A percentile compares a stretch with the other conserved stretches of the same genome.
These are phyloP conservation scores for Gavia stellata DNA, from an alignment of 2,113 vertebrate genomes.

Conservation along the genomic window DNA sequence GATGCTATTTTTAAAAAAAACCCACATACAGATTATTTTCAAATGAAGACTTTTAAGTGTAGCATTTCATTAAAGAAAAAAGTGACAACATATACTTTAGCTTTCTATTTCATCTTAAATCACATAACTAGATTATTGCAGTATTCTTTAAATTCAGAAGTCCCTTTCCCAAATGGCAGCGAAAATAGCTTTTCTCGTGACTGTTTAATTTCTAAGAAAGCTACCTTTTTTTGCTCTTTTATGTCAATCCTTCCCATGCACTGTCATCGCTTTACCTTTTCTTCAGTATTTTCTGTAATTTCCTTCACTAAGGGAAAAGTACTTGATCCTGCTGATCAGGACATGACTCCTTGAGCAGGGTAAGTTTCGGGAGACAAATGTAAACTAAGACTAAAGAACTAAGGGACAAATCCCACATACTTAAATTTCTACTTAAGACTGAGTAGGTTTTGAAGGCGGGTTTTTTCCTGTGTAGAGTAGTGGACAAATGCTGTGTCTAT, in stretches of 20 bases:
- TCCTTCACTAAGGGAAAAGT: background rate
- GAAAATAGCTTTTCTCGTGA: slow-evolving; percentile 66
- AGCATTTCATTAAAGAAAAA: slow-evolving; percentile 53
- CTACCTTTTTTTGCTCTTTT: slow-evolving; percentile 41
- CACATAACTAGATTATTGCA: slow-evolving; percentile 50
- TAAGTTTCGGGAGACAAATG: background rate
- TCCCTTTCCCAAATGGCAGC: slow-evolving; percentile 34
- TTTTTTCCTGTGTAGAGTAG: background rate
- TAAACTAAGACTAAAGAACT: background rate
- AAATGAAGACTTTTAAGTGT: slow-evolving; percentile 37
- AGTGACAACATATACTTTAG: slow-evolving; percentile 68
- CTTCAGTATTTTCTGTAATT: background rate
- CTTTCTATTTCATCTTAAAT: slow-evolving; percentile 55
- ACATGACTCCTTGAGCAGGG: background rate
- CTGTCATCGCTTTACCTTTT: slow-evolving; percentile 55
- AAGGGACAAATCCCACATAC: background rate
- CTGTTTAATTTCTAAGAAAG: slow-evolving; percentile 52
- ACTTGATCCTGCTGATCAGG: background rate
- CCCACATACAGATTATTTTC: slow-evolving; percentile 52
- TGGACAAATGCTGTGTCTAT: background rate
- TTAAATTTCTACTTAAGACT: background rate
- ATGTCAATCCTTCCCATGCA: slow-evolving; percentile 61
- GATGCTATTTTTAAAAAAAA: slow-evolving; percentile 50
- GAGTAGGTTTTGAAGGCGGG: background rate
- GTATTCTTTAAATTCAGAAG: slow-evolving; percentile 62